These are phyloP conservation scores for Microtus montanus DNA, from an alignment of 2,113 vertebrate species.

Conservation along the genomic window DNA sequence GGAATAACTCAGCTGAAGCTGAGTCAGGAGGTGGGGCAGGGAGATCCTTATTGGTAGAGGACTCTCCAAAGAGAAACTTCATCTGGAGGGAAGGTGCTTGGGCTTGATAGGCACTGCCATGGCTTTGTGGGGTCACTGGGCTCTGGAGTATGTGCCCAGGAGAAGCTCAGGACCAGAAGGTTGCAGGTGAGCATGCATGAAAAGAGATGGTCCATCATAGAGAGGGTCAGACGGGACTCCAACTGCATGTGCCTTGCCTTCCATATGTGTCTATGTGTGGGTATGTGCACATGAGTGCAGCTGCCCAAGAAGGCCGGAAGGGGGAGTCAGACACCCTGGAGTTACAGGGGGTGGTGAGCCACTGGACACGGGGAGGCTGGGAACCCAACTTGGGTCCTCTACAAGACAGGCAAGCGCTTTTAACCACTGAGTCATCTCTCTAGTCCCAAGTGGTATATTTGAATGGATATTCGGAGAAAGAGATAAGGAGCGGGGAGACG, in stretches of 20 bases:
- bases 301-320: not conserved
- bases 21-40: not conserved
- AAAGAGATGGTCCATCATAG: not conserved
- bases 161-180: not conserved
- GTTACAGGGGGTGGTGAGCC: not conserved
- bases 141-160: not conserved
- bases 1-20: not conserved
- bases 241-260: not conserved
- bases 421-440: not conserved
- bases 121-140: accelerated
- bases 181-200: not conserved
- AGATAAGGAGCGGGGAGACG: not conserved
- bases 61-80: not conserved
- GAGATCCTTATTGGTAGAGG: not conserved
- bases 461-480: not conserved
- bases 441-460: not conserved
- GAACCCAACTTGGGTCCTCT: not conserved
- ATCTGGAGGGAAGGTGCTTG: not conserved
- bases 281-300: not conserved
- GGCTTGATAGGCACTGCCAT: not conserved
- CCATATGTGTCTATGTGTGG: not conserved
- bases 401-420: too few relatives aligned
- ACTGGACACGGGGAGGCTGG: too few relatives aligned
- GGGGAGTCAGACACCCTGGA: not conserved
- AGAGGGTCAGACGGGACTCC: not conserved